A percentile compares a stretch with the other conserved stretches of the same genome.
Evolutionary conservation across 2,888 invertebrate genomes (phyloP).

Genomic region (Orchestes rusci): DNA sequence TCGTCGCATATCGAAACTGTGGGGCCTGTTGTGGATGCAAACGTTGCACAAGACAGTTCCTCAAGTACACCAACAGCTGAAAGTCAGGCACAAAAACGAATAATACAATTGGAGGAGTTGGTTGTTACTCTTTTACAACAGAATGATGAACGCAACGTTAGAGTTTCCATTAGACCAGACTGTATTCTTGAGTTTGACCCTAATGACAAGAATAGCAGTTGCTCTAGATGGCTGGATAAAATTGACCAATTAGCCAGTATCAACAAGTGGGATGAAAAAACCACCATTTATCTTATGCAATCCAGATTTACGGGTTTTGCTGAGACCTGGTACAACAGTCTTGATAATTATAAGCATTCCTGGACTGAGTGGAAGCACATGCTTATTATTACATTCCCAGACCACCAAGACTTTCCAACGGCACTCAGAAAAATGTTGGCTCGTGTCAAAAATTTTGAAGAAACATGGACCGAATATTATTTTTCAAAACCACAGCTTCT

Average conservation of each 20-base stretch:
- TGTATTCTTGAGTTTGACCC: constrained; percentile 13
- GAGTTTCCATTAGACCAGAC: constrained; percentile 13
- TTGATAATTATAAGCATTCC: constrained; percentile 10
- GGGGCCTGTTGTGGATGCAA: constrained; percentile 3
- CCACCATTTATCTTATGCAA: constrained; percentile 13
- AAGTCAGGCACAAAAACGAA: constrained; percentile 7
- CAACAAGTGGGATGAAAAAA: constrained; percentile 13
- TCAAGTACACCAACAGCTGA: not conserved
- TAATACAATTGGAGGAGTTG: constrained; percentile 9
- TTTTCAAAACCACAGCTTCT: constrained; percentile 17
- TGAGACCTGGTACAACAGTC: constrained; percentile 9
- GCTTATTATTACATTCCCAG: constrained; percentile 13
- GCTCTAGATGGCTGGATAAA: constrained; percentile 10
- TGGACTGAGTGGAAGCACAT: constrained; percentile 17
- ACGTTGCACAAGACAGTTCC: constrained; percentile 4
- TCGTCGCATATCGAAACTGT: not conserved
- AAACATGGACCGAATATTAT: constrained; percentile 19
- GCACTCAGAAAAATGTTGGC: constrained; percentile 11
- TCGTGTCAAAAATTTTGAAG: constrained; percentile 3
- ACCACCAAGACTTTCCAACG: constrained; percentile 14
- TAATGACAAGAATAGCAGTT: constrained; percentile 6
- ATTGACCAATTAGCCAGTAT: constrained; percentile 11
- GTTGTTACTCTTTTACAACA: constrained; percentile 9
- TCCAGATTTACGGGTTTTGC: constrained; percentile 7
- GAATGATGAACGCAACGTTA: not conserved